Evolutionary conservation across 1,140 invertebrate genomes (phyloP).

Genomic region (Drosophila nebulosa): DNA sequence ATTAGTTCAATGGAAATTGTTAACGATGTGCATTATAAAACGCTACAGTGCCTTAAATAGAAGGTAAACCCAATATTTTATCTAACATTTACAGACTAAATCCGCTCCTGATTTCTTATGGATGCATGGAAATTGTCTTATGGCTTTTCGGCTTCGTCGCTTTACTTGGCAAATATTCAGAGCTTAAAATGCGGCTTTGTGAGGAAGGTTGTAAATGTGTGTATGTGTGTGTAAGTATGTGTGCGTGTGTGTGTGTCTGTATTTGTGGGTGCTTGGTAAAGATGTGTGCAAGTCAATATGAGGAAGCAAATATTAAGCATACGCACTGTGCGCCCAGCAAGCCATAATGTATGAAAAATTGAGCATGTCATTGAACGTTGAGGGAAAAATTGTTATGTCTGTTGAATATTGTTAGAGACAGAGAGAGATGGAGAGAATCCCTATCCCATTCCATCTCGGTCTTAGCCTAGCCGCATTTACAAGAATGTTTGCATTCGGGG

Average conservation of each 20-base stretch:
- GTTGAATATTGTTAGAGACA: slow-evolving; percentile 17
- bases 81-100: background rate
- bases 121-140: slow-evolving; percentile 69
- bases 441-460: background rate
- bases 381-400: slow-evolving; percentile 26
- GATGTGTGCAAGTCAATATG: slow-evolving; percentile 51
- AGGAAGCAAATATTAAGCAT: slow-evolving; percentile 70
- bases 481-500: slow-evolving; percentile 62
- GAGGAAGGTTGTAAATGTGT: background rate
- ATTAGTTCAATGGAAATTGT: no score
- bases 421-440: no score
- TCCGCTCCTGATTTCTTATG: background rate
- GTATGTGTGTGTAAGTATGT: no score
- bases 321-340: slow-evolving; percentile 54
- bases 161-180: slow-evolving; percentile 65
- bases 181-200: slow-evolving; percentile 46
- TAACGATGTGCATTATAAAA: no score
- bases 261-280: slow-evolving; percentile 30
- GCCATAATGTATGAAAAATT: slow-evolving; percentile 74
- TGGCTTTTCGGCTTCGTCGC: slow-evolving; percentile 48
- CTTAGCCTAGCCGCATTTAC: background rate
- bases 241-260: slow-evolving; percentile 17
- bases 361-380: slow-evolving; percentile 68
- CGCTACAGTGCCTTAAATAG: no score
- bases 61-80: no score